These are phyloP conservation scores for Cyaniris semiargus DNA, from an alignment of 2,888 invertebrate species.

Conservation along the genomic window DNA sequence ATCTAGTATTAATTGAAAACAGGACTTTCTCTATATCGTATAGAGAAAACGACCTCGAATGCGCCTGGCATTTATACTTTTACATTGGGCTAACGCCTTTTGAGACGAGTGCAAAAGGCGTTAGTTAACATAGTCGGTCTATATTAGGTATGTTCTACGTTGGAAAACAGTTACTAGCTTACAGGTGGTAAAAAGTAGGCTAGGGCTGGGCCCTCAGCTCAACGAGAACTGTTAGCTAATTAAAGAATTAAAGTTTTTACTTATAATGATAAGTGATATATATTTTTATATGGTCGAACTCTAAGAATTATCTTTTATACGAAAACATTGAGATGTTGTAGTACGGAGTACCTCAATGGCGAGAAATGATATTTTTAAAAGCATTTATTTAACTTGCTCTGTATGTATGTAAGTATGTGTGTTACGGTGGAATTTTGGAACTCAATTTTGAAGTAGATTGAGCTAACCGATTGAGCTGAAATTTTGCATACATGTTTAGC, in stretches of 20 bases:
- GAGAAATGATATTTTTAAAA: too few relatives aligned
- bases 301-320: too few relatives aligned
- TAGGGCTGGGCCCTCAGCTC: neutral
- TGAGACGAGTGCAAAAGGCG: neutral
- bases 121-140: neutral
- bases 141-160: slow-evolving; percentile 31
- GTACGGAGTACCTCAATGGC: too few relatives aligned
- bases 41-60: neutral
- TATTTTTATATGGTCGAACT: too few relatives aligned
- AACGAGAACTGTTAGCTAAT: neutral
- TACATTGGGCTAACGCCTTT: slow-evolving; percentile 24
- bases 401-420: too few relatives aligned
- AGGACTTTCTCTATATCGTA: neutral
- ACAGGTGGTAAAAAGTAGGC: slow-evolving; percentile 31
- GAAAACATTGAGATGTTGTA: too few relatives aligned
- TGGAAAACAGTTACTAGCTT: slow-evolving; percentile 30
- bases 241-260: neutral
- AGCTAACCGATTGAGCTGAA: too few relatives aligned
- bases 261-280: neutral
- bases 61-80: slow-evolving; percentile 3
- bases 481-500: too few relatives aligned
- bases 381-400: too few relatives aligned
- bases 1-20: neutral
- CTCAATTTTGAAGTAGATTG: too few relatives aligned
- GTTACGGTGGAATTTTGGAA: too few relatives aligned